Base-by-base conservation (phyloP, 2,113 vertebrate species). In the Aramus guarauna region DNA sequence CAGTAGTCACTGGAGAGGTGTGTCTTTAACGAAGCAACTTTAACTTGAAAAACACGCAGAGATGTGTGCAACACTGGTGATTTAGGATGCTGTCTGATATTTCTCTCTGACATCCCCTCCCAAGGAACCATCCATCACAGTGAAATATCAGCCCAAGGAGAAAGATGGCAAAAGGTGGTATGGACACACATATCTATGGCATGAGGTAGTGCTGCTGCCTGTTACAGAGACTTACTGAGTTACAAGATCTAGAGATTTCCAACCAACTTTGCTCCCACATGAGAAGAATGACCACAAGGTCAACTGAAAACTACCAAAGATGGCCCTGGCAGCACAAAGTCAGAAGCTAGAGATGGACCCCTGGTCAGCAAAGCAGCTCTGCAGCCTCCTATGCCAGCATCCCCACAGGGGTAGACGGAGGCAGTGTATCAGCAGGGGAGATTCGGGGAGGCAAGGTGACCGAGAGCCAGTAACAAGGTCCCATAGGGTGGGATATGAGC, bases 81-180 rank as follows among this genome's bases (percentile, higher is more conserved):
- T 95, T 93, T 89, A 87, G 86, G 84, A 79, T 92, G 89, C 36
- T 81, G 39, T 60, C 83, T 91, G 94, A 78, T 74, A 81, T 95
- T 86, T 71, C 36, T 29, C 18, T 86, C 81, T 52, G 76, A 91
- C 9, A n/a, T 68, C 53, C 85, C 47, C 43, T 89, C 77, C 88
- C 69, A 87, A 75, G 69, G 22, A 92, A 48, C 22, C 48, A 79
- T 75, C 58, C 14, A 64, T 91, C 89, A 87, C 5, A 64, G 68
- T 60, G 81, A 95, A 94, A 67, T 64, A 87, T 45, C 69, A 84
- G 50, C 48, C 69, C 58, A 75, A 82, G 66, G 76, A 91, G 60
- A 87, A 89, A 78, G 73, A 78, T 75, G 86, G 79, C 69, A 92
- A 78, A 94, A 91, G 58, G 62, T 86, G 45, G 58, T 66, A 87